Percentiles rank a stretch among this genome's conserved stretches.
These are phyloP conservation scores for Metopia argyrocephala DNA, from an alignment of 2,888 invertebrate species.

Conservation along the genomic window DNA sequence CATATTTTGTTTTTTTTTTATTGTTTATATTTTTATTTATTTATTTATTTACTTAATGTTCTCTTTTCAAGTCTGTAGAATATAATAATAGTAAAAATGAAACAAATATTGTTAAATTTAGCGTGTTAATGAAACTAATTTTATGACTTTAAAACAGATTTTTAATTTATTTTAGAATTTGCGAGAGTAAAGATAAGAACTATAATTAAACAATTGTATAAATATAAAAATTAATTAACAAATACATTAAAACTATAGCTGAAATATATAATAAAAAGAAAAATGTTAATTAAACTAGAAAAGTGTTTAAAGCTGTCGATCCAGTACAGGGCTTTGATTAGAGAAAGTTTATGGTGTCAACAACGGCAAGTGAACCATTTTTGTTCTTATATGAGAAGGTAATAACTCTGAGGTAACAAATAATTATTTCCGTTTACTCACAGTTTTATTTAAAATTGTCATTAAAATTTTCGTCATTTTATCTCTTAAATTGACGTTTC, in stretches of 20 bases:
- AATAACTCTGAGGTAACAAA: no score
- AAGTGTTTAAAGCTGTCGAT: conserved; percentile 15
- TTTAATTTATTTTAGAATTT: neutral
- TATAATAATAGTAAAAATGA: neutral
- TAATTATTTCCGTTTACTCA: no score
- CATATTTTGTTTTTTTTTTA: neutral
- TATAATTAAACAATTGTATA: neutral
- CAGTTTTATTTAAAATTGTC: no score
- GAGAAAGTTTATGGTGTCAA: conserved; percentile 13
- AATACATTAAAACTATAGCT: conserved; percentile 12
- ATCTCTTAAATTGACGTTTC: conserved; percentile 22
- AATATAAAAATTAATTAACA: neutral
- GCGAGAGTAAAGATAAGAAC: conserved; percentile 1
- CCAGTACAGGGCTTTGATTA: conserved; percentile 21
- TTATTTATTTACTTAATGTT: neutral
- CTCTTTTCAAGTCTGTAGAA: neutral
- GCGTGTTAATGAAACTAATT: neutral
- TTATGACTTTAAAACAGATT: neutral
- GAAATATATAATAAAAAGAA: conserved; percentile 1
- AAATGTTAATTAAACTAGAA: conserved; percentile 33
- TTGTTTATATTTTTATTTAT: neutral
- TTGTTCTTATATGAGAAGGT: conserved; percentile 21
- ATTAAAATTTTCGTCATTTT: no score
- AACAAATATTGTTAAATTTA: neutral
- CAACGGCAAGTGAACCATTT: neutral